Evolutionary conservation across 2,797 vertebrate genomes (phyloP).

Genomic region (Pelochelys cantorii): DNA sequence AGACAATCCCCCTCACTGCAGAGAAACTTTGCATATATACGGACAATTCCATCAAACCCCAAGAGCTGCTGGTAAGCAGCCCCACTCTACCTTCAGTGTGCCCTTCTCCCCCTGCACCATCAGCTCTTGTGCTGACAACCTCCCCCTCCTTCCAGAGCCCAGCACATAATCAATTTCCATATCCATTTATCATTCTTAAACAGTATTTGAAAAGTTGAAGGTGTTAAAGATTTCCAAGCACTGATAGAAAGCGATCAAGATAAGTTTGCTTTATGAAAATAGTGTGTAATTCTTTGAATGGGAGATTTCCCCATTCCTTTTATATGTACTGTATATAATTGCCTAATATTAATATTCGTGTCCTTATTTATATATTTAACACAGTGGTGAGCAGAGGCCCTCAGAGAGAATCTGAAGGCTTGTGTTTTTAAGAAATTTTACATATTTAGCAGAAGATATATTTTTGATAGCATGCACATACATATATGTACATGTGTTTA

Average conservation of each 20-base stretch:
- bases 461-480: neutral
- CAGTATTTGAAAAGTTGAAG: neutral
- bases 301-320: neutral
- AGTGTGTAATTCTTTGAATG: neutral
- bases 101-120: neutral
- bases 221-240: too few species aligned
- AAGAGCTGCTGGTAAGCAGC: slow-evolving; percentile 94
- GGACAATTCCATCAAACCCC: slow-evolving; percentile 93
- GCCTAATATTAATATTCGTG: accelerated
- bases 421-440: too few species aligned
- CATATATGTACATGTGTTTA: neutral
- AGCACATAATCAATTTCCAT: neutral
- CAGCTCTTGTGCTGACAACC: neutral
- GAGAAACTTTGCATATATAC: slow-evolving; percentile 96
- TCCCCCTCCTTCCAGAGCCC: neutral
- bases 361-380: neutral
- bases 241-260: too few species aligned
- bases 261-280: neutral
- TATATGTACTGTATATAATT: too few species aligned
- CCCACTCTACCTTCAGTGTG: neutral
- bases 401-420: neutral
- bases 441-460: neutral
- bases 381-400: neutral
- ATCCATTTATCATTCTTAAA: neutral
- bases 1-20: slow-evolving; percentile 90